Evolutionary conservation across 92 coral and sea anemone genomes (phyloP).

Genomic region (Epizoanthus rinbou): DNA sequence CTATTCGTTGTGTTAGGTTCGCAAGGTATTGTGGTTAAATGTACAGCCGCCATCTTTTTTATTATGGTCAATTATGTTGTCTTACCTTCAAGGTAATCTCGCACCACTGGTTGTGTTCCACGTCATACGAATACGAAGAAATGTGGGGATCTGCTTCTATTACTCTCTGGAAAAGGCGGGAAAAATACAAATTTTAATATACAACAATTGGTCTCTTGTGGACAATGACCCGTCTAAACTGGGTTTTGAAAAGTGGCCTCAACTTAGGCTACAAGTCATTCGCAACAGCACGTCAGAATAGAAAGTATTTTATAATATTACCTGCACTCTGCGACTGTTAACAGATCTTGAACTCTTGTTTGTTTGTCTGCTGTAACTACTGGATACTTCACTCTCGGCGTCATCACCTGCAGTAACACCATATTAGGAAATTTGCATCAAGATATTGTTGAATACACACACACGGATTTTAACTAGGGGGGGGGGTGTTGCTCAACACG

Average conservation of each 20-base stretch:
- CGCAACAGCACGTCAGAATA: too few species aligned
- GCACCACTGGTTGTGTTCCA: constrained; percentile 83
- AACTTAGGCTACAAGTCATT: too few species aligned
- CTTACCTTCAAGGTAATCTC: constrained; percentile 83
- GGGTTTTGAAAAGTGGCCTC: too few species aligned
- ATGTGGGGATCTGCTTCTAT: constrained; percentile 63
- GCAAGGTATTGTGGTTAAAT: too few species aligned
- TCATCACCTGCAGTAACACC: constrained; percentile 1
- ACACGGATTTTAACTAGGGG: too few species aligned
- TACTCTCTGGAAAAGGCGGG: constrained; percentile 63
- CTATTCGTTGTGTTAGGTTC: too few species aligned
- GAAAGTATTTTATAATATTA: neutral
- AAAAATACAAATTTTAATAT: neutral
- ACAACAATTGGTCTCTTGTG: too few species aligned
- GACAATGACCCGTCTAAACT: too few species aligned
- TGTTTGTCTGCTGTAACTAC: neutral
- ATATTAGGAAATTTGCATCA: neutral
- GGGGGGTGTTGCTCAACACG: too few species aligned
- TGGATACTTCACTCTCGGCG: neutral
- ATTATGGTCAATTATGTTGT: neutral
- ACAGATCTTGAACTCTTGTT: neutral
- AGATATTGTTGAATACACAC: too few species aligned
- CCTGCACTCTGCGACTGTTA: neutral
- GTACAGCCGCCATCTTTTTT: too few species aligned
- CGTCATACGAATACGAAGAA: constrained; percentile 77